A percentile compares a stretch with the other conserved stretches of the same genome.
Evolutionary conservation across 35 echinoderm and acorn worm genomes (phyloP).

Genomic region (Amphiura filiformis): DNA sequence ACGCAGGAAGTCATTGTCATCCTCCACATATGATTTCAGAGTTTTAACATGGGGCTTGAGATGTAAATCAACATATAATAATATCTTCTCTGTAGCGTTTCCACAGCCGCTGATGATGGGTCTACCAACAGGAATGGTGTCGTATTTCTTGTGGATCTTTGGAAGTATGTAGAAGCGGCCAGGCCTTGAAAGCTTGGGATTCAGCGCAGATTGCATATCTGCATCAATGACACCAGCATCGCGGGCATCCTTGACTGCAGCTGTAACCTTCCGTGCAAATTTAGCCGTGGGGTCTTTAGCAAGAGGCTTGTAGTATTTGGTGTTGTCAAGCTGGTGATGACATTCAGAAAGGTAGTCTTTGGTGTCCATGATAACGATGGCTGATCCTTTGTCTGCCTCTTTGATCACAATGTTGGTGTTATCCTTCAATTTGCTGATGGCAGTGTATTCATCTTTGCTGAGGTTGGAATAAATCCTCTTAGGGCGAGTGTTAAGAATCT

Average conservation of each 20-base stretch:
- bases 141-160: not conserved
- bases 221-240: not conserved
- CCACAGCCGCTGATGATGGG: not conserved
- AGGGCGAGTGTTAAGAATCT: not conserved
- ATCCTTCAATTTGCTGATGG: not conserved
- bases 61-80: not conserved
- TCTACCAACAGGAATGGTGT: not conserved
- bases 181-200: not conserved
- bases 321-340: not conserved
- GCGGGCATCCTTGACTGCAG: not conserved
- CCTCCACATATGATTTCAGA: not conserved
- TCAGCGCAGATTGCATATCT: not conserved
- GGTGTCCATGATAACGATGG: not conserved
- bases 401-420: not conserved
- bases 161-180: not conserved
- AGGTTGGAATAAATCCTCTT: not conserved
- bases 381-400: not conserved
- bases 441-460: not conserved
- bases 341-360: not conserved
- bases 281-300: not conserved
- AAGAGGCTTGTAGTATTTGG: not conserved
- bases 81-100: not conserved
- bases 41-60: not conserved
- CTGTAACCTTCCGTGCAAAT: not conserved
- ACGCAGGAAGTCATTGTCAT: constrained; percentile 1